Base-by-base conservation (phyloP, 2,797 vertebrate species). In the Clarias pachynema region DNA sequence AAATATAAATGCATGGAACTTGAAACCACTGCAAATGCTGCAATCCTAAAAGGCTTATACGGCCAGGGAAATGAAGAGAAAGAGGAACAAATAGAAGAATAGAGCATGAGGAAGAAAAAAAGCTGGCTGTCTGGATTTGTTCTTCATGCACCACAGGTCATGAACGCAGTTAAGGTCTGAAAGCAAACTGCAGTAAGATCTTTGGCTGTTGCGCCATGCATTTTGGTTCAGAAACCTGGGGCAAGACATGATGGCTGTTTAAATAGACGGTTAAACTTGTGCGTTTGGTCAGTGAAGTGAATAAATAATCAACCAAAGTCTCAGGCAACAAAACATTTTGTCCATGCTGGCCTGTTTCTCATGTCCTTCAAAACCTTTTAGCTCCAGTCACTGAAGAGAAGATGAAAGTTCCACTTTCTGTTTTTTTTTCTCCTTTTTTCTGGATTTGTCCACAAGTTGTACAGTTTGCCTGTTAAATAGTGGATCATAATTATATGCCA, bases 171-270 rank as follows among this genome's bases (percentile, higher is more conserved):
- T 66, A 56, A 34, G 62, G 63, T 85, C 59, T 24, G 65, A 73
- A 62, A 74, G 70, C 77, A 69, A 65, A 84, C 73, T 86, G 86
- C 73, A 66, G 73, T 75, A 73, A 88, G 44, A 89, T 95, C 93
- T 94, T 94, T 94, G 93, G 94, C 90, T 63, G 90, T 92, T 91
- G 89, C 86, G 85, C 74, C 56, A 88, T 84, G 56, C 53, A 31
- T 78, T 65, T 62, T 2, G 44, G 40, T 24, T 15, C 44, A 40
- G 22, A 73, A 79, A 62, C 65, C 80, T 62, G 63, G 85, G 66
- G 57, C 31, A 26, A 78, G 37, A 49, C 60, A 72, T 73, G 84
- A 53, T 62, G 31, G 69, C n/a, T 66, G 77, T 59, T 82, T 68
- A 75, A 82, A 60, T 24, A 56, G 49, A 84, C 70, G 49, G 68